A percentile compares a stretch with the other conserved stretches of the same genome.
These are phyloP conservation scores for Lytechinus pictus DNA, from an alignment of 35 echinoderm and acorn worm species.

Conservation along the genomic window DNA sequence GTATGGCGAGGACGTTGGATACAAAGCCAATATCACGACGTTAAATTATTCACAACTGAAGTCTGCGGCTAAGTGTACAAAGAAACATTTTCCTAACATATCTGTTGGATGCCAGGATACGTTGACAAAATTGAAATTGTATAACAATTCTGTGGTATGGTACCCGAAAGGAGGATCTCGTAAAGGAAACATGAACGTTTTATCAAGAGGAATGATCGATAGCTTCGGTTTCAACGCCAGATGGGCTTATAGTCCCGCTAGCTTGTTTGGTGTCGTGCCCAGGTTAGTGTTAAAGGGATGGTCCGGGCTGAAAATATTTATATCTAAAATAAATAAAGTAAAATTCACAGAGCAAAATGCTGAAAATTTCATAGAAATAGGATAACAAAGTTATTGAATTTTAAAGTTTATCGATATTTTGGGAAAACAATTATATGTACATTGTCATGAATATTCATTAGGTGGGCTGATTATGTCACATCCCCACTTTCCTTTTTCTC, in stretches of 20 bases:
- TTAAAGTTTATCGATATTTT: too few species aligned
- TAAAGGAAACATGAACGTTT: constrained; percentile 32
- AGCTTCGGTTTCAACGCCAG: background rate
- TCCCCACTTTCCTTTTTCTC: too few species aligned
- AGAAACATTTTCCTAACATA: background rate
- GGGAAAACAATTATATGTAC: too few species aligned
- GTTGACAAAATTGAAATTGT: background rate
- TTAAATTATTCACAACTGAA: constrained; percentile 28
- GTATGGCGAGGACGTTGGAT: constrained; percentile 51
- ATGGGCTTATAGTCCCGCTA: constrained; percentile 20
- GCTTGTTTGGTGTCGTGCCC: constrained; percentile 25
- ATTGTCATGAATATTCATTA: too few species aligned
- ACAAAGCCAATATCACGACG: constrained; percentile 31
- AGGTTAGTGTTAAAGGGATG: background rate
- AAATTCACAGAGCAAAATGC: too few species aligned
- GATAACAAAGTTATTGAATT: too few species aligned
- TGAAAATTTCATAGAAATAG: too few species aligned
- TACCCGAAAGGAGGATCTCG: constrained; percentile 15
- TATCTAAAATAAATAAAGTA: too few species aligned
- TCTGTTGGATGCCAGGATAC: too few species aligned
- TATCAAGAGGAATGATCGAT: background rate
- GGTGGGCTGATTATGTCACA: too few species aligned
- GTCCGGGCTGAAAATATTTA: too few species aligned
- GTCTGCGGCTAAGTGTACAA: background rate
- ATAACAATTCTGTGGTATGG: constrained; percentile 50